phyloP scores from a whole-genome alignment of 2,888 invertebrate species.

The Ophion obscuratus region DNA sequence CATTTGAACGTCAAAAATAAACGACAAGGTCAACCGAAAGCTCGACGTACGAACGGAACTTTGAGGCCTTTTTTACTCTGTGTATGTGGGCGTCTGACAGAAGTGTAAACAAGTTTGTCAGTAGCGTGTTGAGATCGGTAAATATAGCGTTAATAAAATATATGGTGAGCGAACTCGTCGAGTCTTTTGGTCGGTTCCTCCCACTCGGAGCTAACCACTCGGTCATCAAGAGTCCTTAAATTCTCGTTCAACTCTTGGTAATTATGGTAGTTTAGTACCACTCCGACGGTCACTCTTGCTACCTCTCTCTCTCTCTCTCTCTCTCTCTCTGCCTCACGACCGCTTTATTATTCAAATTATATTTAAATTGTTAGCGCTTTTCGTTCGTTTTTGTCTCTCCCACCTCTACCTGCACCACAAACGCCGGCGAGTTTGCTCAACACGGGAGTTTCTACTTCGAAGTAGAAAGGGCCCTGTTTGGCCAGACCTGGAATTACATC shows the following conservation, averaged over 20 bases:
- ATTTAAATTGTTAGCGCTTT: conserved; percentile 73
- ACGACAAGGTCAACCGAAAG: conserved; percentile 76
- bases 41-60: conserved; percentile 72
- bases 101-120: conserved; percentile 77
- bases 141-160: conserved; percentile 81
- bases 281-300: conserved; percentile 59
- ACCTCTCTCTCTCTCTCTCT: conserved; percentile 63
- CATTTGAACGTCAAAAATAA: conserved; percentile 33
- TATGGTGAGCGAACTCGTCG: conserved; percentile 70
- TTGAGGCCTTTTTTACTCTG: conserved; percentile 68
- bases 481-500: conserved; percentile 19
- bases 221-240: conserved; percentile 75
- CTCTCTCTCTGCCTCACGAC: conserved; percentile 20
- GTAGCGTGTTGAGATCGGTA: conserved; percentile 70
- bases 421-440: conserved; percentile 4
- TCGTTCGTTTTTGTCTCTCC: conserved; percentile 33
- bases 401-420: neutral
- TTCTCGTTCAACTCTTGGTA: conserved; percentile 76
- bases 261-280: conserved; percentile 73
- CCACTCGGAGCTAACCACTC: conserved; percentile 57
- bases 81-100: conserved; percentile 69
- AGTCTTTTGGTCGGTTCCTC: conserved; percentile 65
- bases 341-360: conserved; percentile 77
- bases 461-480: conserved; percentile 38
- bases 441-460: conserved; percentile 31